Base-by-base conservation (phyloP, 2,113 vertebrate genomes). In the Tapirus terrestris region DNA sequence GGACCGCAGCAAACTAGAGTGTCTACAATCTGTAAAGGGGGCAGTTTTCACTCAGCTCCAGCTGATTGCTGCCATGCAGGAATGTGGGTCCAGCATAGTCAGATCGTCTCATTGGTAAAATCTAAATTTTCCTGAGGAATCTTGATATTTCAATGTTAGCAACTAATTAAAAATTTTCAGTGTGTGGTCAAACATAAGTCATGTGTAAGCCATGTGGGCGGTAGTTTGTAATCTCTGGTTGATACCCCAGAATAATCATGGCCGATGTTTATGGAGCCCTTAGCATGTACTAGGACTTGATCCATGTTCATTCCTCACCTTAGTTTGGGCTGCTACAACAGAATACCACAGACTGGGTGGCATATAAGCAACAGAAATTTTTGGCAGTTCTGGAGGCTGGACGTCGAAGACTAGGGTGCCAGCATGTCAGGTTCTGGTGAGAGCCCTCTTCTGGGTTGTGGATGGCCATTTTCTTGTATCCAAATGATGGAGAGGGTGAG, bases 211-310 rank as follows among this genome's bases (percentile, higher is more conserved):
- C 27, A 12, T 0, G 14, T 0, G 14, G 61, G 31, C 63, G 70
- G 25, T 8, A 20, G 48, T 31, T 14, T 56, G 56, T 39, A 8
- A 56, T 0, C 13, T 31, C 45, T 60, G 39, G 16, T 25, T 70
- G 10, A 63, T 0, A 3, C 1, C 8, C 77, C 77, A 1, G 8
- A 33, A 20, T 12, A 29, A 21, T 0, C 72, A 65, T 13, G 39
- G 18, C 63, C 0, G 2, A 20, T 18, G 43, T 27, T 29, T 27
- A 11, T 0, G 45, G 39, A 9, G 48, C 53, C 1, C 5, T 27
- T 3, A 16, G 68, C 11, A 18, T 0, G 8, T 33, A 8, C 31
- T 53, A 16, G 33, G 27, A 65, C 39, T 25, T 9, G 45, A 16
- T 58, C 33, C 51, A 4, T 3, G 39, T 33, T 75, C 20, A 1